phyloP scores from a whole-genome alignment of 1,140 invertebrate species.

The Bombus picipes region DNA sequence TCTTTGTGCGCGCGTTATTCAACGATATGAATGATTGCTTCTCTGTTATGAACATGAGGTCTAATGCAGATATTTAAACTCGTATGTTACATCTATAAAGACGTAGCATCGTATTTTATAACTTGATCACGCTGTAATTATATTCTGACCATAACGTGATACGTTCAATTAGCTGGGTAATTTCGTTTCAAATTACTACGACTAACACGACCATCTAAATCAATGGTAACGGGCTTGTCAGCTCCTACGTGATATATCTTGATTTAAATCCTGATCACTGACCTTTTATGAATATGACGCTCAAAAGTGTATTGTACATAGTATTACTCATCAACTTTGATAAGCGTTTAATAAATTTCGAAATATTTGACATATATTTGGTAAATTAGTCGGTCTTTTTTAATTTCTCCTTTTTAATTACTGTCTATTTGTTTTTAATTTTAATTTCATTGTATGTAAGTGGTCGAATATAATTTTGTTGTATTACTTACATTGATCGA shows the following conservation, averaged over 20 bases:
- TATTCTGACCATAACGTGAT: constrained; percentile 5
- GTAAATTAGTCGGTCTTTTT: neutral
- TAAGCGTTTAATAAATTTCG: neutral
- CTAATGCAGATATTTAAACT: constrained; percentile 24
- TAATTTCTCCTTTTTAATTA: neutral
- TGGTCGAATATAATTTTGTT: too few species aligned
- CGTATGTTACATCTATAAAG: neutral
- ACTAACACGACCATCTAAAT: neutral
- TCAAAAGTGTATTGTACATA: neutral
- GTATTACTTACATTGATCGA: too few species aligned
- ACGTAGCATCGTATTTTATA: constrained; percentile 28
- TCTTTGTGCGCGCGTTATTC: constrained; percentile 25
- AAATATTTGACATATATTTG: neutral
- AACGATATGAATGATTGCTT: constrained; percentile 17
- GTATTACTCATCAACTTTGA: neutral
- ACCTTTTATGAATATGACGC: neutral
- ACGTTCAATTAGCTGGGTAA: constrained; percentile 12
- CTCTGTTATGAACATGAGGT: constrained; percentile 8
- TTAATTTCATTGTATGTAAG: neutral
- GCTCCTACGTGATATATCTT: neutral
- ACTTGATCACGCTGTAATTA: constrained; percentile 1
- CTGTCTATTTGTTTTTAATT: neutral
- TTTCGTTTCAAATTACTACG: constrained; percentile 13
- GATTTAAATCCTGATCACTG: neutral
- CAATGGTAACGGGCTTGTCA: neutral